These are phyloP conservation scores for Erythrocebus patas DNA, from an alignment of 2,113 vertebrate species.

Conservation along the genomic window DNA sequence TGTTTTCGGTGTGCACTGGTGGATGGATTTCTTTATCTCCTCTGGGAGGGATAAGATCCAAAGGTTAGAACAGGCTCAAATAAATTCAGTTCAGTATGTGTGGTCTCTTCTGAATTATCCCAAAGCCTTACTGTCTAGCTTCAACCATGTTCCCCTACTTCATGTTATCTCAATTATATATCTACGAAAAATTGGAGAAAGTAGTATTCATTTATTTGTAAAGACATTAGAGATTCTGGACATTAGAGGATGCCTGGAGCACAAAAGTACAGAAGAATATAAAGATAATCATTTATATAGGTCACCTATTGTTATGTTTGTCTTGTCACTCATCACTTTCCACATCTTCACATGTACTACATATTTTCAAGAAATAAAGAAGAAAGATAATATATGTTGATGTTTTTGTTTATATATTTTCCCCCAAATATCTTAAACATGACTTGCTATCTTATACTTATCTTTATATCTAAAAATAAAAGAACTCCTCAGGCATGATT, in stretches of 20 bases:
- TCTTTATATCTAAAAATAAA: conserved; percentile 31
- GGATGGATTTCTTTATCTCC: conserved; percentile 43
- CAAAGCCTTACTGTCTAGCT: not conserved
- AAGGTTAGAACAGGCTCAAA: conserved; percentile 64
- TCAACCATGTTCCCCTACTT: not conserved
- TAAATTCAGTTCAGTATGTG: conserved; percentile 46
- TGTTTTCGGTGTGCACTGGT: conserved; percentile 31
- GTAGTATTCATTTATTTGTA: not conserved
- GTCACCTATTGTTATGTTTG: not conserved
- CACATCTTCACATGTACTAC: not conserved
- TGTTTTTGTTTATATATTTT: not conserved
- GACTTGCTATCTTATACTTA: not conserved
- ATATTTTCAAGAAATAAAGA: conserved; percentile 29
- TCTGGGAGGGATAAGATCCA: conserved; percentile 49
- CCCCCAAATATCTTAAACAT: conserved; percentile 22
- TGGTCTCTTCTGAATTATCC: conserved; percentile 55
- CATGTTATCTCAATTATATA: not conserved
- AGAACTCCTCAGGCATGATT: not conserved
- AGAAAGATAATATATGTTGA: not conserved
- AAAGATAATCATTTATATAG: not conserved
- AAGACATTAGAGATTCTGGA: not conserved
- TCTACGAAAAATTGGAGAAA: not conserved
- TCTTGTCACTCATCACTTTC: not conserved
- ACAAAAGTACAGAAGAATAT: not conserved
- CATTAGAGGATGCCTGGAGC: not conserved